Evolutionary conservation across 2,888 invertebrate genomes (phyloP).

Genomic region (Platycheirus rosarum): DNA sequence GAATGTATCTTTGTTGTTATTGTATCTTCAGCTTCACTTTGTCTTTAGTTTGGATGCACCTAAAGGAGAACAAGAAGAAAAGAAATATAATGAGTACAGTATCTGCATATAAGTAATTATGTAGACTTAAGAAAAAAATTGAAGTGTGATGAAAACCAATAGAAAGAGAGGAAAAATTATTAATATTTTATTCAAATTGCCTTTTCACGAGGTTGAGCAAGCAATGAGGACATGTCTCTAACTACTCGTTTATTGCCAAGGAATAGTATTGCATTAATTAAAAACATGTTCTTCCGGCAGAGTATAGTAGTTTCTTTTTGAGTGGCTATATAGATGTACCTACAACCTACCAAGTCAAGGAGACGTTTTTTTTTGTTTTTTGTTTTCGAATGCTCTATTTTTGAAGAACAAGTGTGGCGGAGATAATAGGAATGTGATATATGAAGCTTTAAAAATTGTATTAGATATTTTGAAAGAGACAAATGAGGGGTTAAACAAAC

Average conservation of each 20-base stretch:
- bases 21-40: slow-evolving; percentile 56
- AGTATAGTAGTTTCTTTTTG: slow-evolving; percentile 23
- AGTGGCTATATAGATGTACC: slow-evolving; percentile 4
- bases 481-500: not conserved
- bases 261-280: slow-evolving; percentile 60
- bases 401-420: slow-evolving; percentile 3
- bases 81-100: slow-evolving; percentile 54
- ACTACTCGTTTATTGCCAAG: slow-evolving; percentile 54
- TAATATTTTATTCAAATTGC: slow-evolving; percentile 49
- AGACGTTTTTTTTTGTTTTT: slow-evolving; percentile 20
- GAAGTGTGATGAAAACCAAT: slow-evolving; percentile 61
- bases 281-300: slow-evolving; percentile 56
- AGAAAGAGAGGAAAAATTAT: slow-evolving; percentile 23
- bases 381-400: slow-evolving; percentile 14
- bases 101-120: slow-evolving; percentile 28
- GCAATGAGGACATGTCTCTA: slow-evolving; percentile 35
- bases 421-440: slow-evolving; percentile 19
- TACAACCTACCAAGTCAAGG: slow-evolving; percentile 10
- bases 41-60: slow-evolving; percentile 63
- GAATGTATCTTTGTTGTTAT: slow-evolving; percentile 55
- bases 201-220: slow-evolving; percentile 1
- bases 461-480: slow-evolving; percentile 7
- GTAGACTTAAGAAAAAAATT: slow-evolving; percentile 19
- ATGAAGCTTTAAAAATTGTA: slow-evolving; percentile 22
- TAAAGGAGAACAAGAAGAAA: slow-evolving; percentile 62